Base-by-base conservation (phyloP, 2,888 invertebrate species). In the Taphrorychus bicolor region DNA sequence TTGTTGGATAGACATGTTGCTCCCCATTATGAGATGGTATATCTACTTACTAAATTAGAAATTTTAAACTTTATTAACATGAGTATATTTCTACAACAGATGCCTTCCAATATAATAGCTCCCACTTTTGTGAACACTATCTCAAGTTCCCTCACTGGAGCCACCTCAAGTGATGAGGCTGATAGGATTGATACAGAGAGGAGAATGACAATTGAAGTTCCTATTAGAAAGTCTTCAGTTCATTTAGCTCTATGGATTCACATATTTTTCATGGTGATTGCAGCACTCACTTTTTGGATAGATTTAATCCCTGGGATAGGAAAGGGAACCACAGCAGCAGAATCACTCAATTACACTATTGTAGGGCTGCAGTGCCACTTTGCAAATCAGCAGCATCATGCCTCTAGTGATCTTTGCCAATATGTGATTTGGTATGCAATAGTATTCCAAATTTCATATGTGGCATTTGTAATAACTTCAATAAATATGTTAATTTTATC, bases 281-380 rank as follows among this genome's bases (percentile, higher is more conserved):
- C 84, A 41, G 60, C 85, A 56, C 72, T 78, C 2, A 77, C 85
- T 52, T 83, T 84, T 64, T 85, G 85, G 85, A 81, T 85, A 17
- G 85, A 86, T 75, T 81, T 85, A 40, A 77, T 86, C 69, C 85
- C 85, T 7, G 81, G 82, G 56, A 78, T 86, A 64, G 86, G 86
- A 72, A 82, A 84, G 75, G 77, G 76, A 5, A 71, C 75, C 49
- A 73, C 75, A 69, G 70, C 76, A 41, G 57, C 73, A 16, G 78
- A 80, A 65, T 81, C 82, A 67, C 78, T 80, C 72, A 77, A 80
- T 51, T 76, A 79, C 69, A 80, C 82, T 2, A 74, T 75, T 11
- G 77, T 78, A 53, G 83, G 82, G 23, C 71, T 83, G 51, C 66
- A 75, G 9, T 82, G 81, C 72, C 82, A 82, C 73, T 78, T 83